Evolutionary conservation across 2,797 vertebrate genomes (phyloP), one percentile per base, ranked within the genome.

Genomic region (Hapalemur alaotrensis): DNA sequence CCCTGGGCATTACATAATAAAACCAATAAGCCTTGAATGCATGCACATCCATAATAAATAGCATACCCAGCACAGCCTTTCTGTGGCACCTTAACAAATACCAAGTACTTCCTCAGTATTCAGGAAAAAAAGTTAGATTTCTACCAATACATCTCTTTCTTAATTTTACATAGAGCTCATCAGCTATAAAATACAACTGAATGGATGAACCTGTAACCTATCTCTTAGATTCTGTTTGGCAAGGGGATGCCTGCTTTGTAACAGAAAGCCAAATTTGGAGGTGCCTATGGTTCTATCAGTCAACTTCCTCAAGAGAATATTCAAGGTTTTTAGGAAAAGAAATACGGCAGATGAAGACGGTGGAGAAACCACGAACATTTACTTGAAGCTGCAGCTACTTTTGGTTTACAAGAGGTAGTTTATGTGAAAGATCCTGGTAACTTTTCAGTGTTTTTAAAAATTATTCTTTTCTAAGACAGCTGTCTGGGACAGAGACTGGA

Each of bases 221-320:
- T 41, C 23, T 57, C 2, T 35, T 35, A 18, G 43, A 9, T 1
- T 9, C 28, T 30, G 0, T 46, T 72, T 70, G 9, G 52, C 2
- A 32, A 0, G 0, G n/a, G 0, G 14, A 28, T 9, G 23, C 1
- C 9, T n/a, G 4, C 12, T 48, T 43, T 32, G 32, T 23, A 18
- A 5, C 22, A 22, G 23, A 23, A 17, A 8, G 22, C 14, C 89
- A 20, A 5, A 41, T 50, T 52, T 14, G 20, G 13, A 81, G 67
- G 15, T 14, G 3, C 9, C 7, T 0, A 0, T 0, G 23, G 14
- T 4, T 65, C 32, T 32, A 35, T 22, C 32, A 5, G 4, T 32
- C 23, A 32, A 13, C 8, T 50, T 35, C 23, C 43, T 46, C 23
- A 4, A 23, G 23, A 70, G 15, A 46, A 25, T 1, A 13, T 17